Evolutionary conservation across 2,888 invertebrate genomes (phyloP), one percentile per base, ranked within the genome.

Genomic region (Hirtodrosophila trivittata): DNA sequence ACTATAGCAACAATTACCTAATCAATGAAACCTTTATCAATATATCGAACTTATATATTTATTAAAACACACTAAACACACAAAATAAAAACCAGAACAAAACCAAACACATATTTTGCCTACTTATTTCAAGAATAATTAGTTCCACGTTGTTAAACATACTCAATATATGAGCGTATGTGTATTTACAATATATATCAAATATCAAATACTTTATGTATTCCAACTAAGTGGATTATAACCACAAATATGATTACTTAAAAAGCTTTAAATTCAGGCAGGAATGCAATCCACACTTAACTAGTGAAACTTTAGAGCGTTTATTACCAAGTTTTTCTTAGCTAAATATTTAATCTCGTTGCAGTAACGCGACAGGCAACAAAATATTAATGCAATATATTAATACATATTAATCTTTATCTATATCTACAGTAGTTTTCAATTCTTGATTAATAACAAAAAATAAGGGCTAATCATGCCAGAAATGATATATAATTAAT

Each of bases 261-360:
- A 57, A 75, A 75, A 60, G 72, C 80, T 77, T 77, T 78, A 76
- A 76, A 66, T 54, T 39, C 57, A 38, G 41, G 55, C 77, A 80
- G 55, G 57, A 66, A 67, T 66, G 72, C 72, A 50, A 68, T 56
- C 56, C 47, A 59, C n/a, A 28, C 2, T 1, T 3, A 73, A 55
- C 81, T 81, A 81, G 70, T 77, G 81, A 41, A 82, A 76, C 46
- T 58, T 83, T 84, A 86, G 78, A 67, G 72, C 52, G 84, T 84
- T 84, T 77, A 83, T 71, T 81, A 77, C 47, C 50, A 58, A 43
- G 50, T 65, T 66, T 77, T 77, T 62, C 59, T 81, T 81, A 86
- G 72, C 60, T 54, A 81, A 67, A 57, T 80, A 64, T 66, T 47
- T 46, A 62, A 39, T 63, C 50, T n/a, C n/a, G n/a, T n/a, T 66